phyloP scores from a whole-genome alignment of 2,113 vertebrate genomes.

The Sula dactylatra region DNA sequence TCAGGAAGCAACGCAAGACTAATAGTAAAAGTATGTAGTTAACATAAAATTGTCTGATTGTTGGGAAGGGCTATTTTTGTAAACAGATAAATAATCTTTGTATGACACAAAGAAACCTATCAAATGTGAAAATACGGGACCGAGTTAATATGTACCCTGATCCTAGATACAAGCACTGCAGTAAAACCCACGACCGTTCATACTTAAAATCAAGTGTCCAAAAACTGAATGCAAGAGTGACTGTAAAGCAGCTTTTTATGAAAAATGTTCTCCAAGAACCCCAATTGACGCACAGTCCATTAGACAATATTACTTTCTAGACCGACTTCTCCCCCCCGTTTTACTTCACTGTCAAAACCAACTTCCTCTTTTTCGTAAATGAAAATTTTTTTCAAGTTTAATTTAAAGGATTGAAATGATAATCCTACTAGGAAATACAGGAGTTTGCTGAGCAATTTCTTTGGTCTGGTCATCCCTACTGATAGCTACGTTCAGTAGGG shows the following conservation, averaged over 20 bases:
- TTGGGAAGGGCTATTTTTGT: background rate
- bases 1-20: background rate
- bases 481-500: background rate
- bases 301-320: background rate
- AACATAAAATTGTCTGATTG: background rate
- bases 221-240: background rate
- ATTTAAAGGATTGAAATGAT: background rate
- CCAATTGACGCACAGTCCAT: background rate
- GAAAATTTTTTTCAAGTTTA: background rate
- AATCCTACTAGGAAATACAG: background rate
- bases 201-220: background rate
- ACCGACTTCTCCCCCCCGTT: background rate
- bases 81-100: background rate
- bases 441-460: background rate
- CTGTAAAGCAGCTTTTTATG: background rate
- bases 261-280: background rate
- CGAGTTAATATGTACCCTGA: background rate
- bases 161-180: background rate
- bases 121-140: background rate
- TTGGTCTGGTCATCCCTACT: background rate
- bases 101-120: background rate
- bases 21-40: background rate
- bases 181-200: background rate
- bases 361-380: background rate
- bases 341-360: background rate